Evolutionary conservation across 2,113 vertebrate genomes (phyloP).

Genomic region (Chamaea fasciata): DNA sequence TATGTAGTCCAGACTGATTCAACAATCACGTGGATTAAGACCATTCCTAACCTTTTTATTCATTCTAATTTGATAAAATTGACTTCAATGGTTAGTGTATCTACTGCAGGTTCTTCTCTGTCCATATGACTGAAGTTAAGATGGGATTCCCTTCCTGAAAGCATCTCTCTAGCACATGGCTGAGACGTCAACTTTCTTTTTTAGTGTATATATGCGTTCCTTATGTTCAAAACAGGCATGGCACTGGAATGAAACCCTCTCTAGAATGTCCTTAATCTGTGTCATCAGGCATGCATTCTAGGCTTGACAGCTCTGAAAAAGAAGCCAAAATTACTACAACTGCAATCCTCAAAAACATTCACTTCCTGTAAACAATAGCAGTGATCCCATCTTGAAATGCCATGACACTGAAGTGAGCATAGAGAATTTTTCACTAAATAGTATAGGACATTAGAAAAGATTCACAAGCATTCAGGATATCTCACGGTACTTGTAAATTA

Average conservation of each 20-base stretch:
- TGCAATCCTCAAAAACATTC: not conserved
- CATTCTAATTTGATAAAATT: not conserved
- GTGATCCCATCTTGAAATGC: not conserved
- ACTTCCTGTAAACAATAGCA: not conserved
- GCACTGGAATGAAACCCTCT: not conserved
- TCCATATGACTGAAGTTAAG: rapidly evolving
- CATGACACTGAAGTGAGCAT: not conserved
- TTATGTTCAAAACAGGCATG: not conserved
- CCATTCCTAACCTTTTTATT: not conserved
- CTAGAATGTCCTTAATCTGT: not conserved
- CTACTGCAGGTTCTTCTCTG: not conserved
- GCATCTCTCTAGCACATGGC: not conserved
- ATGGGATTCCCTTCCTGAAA: not conserved
- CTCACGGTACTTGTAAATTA: not conserved
- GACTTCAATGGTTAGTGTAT: not conserved
- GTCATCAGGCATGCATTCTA: not conserved
- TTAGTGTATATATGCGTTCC: not conserved
- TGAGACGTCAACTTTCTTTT: not conserved
- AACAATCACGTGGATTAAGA: not conserved
- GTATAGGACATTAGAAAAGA: not conserved
- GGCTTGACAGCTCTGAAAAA: not conserved
- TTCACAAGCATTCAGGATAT: not conserved
- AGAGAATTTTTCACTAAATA: not conserved
- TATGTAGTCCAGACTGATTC: not conserved
- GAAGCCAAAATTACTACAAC: not conserved